Evolutionary conservation across 2,888 invertebrate genomes (phyloP), one percentile per base, ranked within the genome.

Genomic region (Pristionchus exspectatus): DNA sequence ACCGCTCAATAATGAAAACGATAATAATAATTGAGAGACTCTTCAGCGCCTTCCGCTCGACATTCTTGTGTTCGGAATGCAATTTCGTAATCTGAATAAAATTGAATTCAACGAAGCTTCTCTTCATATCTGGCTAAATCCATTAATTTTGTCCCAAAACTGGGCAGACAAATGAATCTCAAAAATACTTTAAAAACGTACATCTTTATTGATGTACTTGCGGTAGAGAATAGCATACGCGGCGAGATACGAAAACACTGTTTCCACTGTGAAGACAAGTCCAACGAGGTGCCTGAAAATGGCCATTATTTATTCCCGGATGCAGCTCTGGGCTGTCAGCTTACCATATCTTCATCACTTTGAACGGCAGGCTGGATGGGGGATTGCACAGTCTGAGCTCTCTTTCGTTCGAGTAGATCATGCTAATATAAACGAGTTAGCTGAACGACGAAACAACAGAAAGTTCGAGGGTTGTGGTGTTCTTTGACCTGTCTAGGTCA

Each of bases 21-120:
- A 83, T 12, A 27, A 83, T 83, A 4, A 83, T 24, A 12, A 83
- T 38, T 83, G 83, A 54, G 30, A 83, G 83, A 21, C 83, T 83
- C 14, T 83, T 83, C 83, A 83, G 18, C 14, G 83, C 83, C n/a
- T 83, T 83, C 50, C 54, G 83, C 21, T 83, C 83, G 16, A 54
- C 24, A 54, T 54, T 30, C n/a, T 24, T 50, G 24, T 77, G 9
- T 16, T 77, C 77, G 5, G 10, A 44, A 21, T 77, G 77, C 33
- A 77, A 16, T 38, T 69, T 27, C 30, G 27, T 2, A 30, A 69
- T 63, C 59, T 63, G 2, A 30, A 74, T 30, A 7, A 2, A 44
- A 44, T n/a, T n/a, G n/a, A n/a, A n/a, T n/a, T n/a, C n/a, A n/a
- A n/a, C n/a, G n/a, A n/a, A n/a, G n/a, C n/a, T n/a, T n/a, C n/a